phyloP scores from a whole-genome alignment of 2,797 vertebrate genomes.

The Poecilia gillii region DNA sequence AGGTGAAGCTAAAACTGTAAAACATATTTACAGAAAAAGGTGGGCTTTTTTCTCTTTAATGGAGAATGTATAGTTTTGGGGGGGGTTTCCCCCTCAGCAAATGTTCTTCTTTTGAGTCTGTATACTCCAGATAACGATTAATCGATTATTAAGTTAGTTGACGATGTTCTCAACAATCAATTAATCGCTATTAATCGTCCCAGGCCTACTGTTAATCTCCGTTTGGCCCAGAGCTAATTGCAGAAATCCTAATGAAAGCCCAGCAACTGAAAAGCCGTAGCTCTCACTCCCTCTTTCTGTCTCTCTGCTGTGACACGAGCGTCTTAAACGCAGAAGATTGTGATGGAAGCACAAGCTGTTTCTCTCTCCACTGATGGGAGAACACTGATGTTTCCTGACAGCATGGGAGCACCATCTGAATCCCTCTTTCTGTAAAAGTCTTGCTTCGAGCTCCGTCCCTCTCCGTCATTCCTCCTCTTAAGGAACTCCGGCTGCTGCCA shows the following conservation, averaged over 20 bases:
- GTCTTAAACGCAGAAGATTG: slow-evolving; percentile 32
- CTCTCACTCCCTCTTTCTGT: neutral
- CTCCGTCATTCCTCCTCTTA: slow-evolving; percentile 35
- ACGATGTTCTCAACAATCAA: no score
- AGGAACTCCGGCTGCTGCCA: slow-evolving; percentile 23
- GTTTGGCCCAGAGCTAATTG: slow-evolving; percentile 17
- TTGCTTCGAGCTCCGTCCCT: slow-evolving; percentile 30
- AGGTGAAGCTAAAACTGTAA: no score
- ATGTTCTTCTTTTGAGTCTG: no score
- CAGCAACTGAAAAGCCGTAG: slow-evolving; percentile 23
- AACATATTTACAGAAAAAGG: no score
- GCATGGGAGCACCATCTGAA: slow-evolving; percentile 43
- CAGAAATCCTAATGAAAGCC: slow-evolving; percentile 19
- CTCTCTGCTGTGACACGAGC: slow-evolving; percentile 31
- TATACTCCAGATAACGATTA: no score
- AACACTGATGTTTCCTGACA: slow-evolving; percentile 42
- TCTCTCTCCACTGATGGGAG: slow-evolving; percentile 36
- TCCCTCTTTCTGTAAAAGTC: slow-evolving; percentile 19
- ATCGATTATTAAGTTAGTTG: no score
- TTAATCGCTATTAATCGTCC: no score
- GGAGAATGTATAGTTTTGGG: no score
- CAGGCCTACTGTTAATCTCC: neutral
- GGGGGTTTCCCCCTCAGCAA: no score
- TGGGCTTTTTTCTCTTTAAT: no score
- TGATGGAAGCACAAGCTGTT: slow-evolving; percentile 26